A percentile compares a stretch with the other conserved stretches of the same genome.
Evolutionary conservation across 2,113 vertebrate species (phyloP).

Genomic region (Mustela lutreola): DNA sequence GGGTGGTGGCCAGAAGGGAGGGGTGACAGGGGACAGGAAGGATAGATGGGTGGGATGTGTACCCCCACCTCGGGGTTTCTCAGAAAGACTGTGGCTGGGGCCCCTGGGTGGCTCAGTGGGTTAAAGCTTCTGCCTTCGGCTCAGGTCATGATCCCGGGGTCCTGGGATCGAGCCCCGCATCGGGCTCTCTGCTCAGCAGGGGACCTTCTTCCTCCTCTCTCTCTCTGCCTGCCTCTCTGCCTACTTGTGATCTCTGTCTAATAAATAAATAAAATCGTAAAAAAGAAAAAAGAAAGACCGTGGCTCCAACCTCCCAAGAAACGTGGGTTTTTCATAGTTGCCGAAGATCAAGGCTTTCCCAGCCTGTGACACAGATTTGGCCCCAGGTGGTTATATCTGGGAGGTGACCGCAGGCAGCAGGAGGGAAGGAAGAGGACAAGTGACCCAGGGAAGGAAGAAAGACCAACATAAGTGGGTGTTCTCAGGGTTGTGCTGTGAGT

Average conservation of each 20-base stretch:
- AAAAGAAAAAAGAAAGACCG: no score
- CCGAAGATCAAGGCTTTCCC: neutral
- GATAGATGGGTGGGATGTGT: neutral
- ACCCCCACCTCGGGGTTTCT: neutral
- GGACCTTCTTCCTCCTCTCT: no score
- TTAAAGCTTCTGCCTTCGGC: no score
- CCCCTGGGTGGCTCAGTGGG: no score
- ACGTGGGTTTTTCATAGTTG: neutral
- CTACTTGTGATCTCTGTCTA: no score
- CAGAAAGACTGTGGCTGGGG: neutral
- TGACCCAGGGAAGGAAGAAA: neutral
- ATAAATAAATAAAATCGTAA: no score
- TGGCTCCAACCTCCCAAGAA: neutral
- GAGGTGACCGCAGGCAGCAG: neutral
- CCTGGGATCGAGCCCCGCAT: no score
- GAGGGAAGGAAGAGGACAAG: neutral
- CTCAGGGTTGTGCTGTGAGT: neutral
- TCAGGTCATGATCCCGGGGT: no score
- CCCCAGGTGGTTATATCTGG: neutral
- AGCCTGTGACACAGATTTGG: neutral
- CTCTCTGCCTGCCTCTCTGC: no score
- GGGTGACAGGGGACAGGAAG: neutral
- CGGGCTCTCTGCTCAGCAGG: no score
- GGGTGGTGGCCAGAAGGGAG: no score
- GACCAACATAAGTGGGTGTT: neutral